These are phyloP conservation scores for Sympetrum striolatum DNA, from an alignment of 2,888 invertebrate species.

Conservation along the genomic window DNA sequence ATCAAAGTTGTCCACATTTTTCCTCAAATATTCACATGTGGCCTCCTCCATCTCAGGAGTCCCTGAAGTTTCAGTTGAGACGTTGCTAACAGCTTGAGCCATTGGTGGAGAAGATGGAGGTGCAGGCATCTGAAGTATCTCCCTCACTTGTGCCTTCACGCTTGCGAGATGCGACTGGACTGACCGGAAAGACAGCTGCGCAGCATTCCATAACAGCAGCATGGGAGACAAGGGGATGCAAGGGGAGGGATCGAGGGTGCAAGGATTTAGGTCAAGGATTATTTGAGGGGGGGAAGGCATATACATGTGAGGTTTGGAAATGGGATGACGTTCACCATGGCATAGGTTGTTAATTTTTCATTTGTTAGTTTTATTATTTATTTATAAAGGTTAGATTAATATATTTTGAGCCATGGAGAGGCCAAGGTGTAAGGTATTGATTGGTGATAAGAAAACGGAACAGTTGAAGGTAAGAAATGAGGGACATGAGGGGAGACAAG, in stretches of 20 bases:
- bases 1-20: conserved; percentile 73
- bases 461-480: not conserved
- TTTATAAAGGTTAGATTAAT: not conserved
- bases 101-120: not conserved
- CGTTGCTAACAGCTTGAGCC: not conserved
- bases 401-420: conserved; percentile 25
- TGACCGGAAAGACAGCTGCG: conserved; percentile 76
- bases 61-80: conserved; percentile 51
- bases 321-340: conserved; percentile 19
- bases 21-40: conserved; percentile 71
- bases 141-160: conserved; percentile 75
- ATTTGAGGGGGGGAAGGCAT: not conserved
- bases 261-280: not conserved
- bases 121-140: conserved; percentile 63
- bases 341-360: conserved; percentile 1
- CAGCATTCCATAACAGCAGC: conserved; percentile 55
- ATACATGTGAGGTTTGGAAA: not conserved
- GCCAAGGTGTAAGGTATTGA: not conserved
- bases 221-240: not conserved
- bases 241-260: not conserved
- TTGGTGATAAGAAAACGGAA: not conserved
- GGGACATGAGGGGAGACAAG: not conserved
- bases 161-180: conserved; percentile 74
- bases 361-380: not conserved
- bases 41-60: conserved; percentile 64